Conservation (phyloP, 1,140 invertebrate species). For the Zaprionus camerounensis region DNA sequence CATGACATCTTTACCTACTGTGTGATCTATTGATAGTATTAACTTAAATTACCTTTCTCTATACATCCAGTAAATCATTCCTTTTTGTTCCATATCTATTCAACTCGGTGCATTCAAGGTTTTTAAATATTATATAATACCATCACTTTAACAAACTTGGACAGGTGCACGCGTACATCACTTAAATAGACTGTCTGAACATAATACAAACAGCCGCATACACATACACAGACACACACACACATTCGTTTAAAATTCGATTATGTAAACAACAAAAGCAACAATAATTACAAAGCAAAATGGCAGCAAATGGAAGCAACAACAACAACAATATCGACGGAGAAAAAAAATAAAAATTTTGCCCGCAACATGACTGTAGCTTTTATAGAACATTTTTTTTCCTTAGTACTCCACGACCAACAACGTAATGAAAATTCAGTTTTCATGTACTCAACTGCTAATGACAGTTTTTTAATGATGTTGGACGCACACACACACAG, state of each 20-base stretch:
- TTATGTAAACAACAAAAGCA: slow-evolving; percentile 61
- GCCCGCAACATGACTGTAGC: slow-evolving; percentile 56
- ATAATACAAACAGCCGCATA: slow-evolving; percentile 19
- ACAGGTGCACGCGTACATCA: slow-evolving; percentile 54
- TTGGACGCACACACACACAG: slow-evolving; percentile 49
- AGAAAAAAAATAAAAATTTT: slow-evolving; percentile 28
- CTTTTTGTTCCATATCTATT: neutral
- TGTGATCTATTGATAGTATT: too few species aligned
- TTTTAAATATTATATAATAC: neutral
- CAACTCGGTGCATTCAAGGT: neutral
- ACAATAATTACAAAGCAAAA: slow-evolving; percentile 51
- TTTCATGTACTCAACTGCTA: slow-evolving; percentile 81
- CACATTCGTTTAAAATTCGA: slow-evolving; percentile 65
- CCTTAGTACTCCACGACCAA: slow-evolving; percentile 39
- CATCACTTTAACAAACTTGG: slow-evolving; percentile 38
- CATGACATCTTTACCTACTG: too few species aligned
- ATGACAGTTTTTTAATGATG: slow-evolving; percentile 83
- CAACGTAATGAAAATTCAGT: slow-evolving; percentile 79
- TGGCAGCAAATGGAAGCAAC: slow-evolving; percentile 37
- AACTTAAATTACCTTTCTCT: neutral
- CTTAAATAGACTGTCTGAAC: slow-evolving; percentile 58
- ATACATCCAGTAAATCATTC: neutral
- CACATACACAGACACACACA: slow-evolving; percentile 21
- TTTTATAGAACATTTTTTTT: slow-evolving; percentile 55
- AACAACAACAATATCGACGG: neutral